phyloP scores from a whole-genome alignment of 92 coral and sea anemone genomes.

The Phenganax subtilis region DNA sequence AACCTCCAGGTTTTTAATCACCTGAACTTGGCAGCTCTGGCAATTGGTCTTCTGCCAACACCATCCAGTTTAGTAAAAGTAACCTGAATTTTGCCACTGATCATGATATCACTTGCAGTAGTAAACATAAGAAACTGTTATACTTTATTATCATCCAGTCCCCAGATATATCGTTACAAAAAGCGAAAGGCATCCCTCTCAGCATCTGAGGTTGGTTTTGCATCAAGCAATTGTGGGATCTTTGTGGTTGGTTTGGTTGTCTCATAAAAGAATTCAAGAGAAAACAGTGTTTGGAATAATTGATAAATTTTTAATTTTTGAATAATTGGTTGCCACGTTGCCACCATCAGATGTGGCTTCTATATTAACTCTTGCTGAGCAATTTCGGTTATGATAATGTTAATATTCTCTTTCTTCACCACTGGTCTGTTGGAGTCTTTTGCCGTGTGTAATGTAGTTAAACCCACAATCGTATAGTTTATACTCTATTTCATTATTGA shows the following conservation, averaged over 20 bases:
- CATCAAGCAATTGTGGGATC: conserved; percentile 47
- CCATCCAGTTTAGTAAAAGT: conserved; percentile 6
- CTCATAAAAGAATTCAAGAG: conserved; percentile 22
- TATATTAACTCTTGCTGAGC: conserved; percentile 39
- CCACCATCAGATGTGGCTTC: conserved; percentile 46
- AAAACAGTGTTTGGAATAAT: conserved; percentile 19
- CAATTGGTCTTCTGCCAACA: neutral
- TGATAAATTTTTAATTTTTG: conserved; percentile 9
- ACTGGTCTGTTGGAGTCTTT: conserved; percentile 1
- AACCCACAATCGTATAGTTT: too few relatives aligned
- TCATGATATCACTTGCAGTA: conserved; percentile 12
- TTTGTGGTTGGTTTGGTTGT: conserved; percentile 49
- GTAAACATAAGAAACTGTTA: conserved; percentile 23
- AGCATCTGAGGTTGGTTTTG: conserved; percentile 48
- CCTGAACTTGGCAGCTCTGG: conserved; percentile 1
- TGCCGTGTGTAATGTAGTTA: too few relatives aligned
- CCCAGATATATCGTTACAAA: conserved; percentile 54
- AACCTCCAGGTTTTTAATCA: conserved; percentile 6
- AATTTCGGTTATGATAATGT: conserved; percentile 22
- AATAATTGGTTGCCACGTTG: conserved; percentile 38
- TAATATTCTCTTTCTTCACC: conserved; percentile 49
- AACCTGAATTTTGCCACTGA: neutral
- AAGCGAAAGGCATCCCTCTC: conserved; percentile 60
- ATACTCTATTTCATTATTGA: too few relatives aligned
- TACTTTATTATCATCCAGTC: conserved; percentile 42